phyloP scores from a whole-genome alignment of 2,888 invertebrate species.

The Linnaemya vulpina region DNA sequence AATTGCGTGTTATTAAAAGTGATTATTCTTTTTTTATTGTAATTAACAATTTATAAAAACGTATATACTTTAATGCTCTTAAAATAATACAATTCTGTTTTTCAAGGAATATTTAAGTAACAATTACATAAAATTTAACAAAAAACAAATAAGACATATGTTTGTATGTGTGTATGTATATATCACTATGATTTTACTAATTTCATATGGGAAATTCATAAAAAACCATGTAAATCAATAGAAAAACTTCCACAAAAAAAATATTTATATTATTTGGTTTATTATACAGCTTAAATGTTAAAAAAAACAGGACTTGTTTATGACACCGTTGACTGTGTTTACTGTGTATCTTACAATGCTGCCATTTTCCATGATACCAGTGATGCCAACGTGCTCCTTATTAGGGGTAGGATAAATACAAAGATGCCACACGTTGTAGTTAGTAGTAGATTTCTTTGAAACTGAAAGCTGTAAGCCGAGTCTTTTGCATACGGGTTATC shows the following conservation, averaged over 20 bases:
- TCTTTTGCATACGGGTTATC: constrained; percentile 69
- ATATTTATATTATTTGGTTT: constrained; percentile 2
- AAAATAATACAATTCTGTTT: constrained; percentile 29
- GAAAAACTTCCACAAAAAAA: neutral
- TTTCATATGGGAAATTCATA: neutral
- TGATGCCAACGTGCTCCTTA: constrained; percentile 49
- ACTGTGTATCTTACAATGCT: constrained; percentile 57
- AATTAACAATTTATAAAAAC: constrained; percentile 36
- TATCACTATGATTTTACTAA: neutral
- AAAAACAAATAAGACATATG: neutral
- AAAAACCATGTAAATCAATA: neutral
- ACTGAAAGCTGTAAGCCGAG: constrained; percentile 47
- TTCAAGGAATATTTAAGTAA: constrained; percentile 52
- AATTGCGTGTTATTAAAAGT: neutral
- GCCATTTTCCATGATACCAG: constrained; percentile 18
- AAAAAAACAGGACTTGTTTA: constrained; percentile 59
- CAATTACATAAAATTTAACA: constrained; percentile 32
- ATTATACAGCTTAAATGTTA: constrained; percentile 62
- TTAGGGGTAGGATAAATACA: constrained; percentile 10
- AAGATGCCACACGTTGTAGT: constrained; percentile 51
- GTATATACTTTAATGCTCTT: neutral
- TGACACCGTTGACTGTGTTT: constrained; percentile 45
- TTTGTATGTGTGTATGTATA: neutral
- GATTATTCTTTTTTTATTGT: constrained; percentile 1
- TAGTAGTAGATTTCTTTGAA: constrained; percentile 41